Base-by-base conservation (phyloP, 2,113 vertebrate genomes). In the Rhynchopsitta pachyrhyncha region DNA sequence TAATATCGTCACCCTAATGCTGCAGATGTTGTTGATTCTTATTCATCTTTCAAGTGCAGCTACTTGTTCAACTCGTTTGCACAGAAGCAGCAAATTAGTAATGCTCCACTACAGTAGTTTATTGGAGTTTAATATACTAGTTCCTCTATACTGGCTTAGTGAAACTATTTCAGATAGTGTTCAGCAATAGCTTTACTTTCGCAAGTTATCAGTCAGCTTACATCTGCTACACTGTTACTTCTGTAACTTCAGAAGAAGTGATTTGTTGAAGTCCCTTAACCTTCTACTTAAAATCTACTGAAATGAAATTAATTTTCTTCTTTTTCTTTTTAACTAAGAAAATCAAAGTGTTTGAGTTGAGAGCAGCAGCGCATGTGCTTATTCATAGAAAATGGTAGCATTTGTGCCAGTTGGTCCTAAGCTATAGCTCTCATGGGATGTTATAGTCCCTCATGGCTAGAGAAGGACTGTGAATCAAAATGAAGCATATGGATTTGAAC, bases 51-150 rank as follows among this genome's bases (percentile, higher is more conserved):
- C 93, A 93, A 96, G 76, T 87, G 71, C 31, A 90, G 53, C 50
- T 83, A 74, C 88, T 92, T 53, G 53, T 90, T 84, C 66, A 88
- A 94, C 46, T 82, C 73, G 92, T 95, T 93, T 96, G 46, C 79
- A 83, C 62, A 94, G 91, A 94, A 93, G 70, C 55, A 90, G 85
- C 71, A 92, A 96, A 95, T 97, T 96, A 95, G 92, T 92, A 90
- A 92, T 95, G 93, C 92, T 90, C 46, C 53, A 84, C 78, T 88
- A 95, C 66, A 77, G 90, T 83, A 89, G 67, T 90, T 96, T 96
- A 96, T 94, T 91, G 47, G 76, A 90, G 24, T 86, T 95, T 94
- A 96, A 96, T 96, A 82, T 89, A 86, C 85, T 92, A 82, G 78
- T 81, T 95, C 80, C n/a, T 95, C 70, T 81, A 42, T 60, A 73